Conservation (phyloP, 2,888 invertebrate genomes). For the Caenorhabditis sulstoni region DNA sequence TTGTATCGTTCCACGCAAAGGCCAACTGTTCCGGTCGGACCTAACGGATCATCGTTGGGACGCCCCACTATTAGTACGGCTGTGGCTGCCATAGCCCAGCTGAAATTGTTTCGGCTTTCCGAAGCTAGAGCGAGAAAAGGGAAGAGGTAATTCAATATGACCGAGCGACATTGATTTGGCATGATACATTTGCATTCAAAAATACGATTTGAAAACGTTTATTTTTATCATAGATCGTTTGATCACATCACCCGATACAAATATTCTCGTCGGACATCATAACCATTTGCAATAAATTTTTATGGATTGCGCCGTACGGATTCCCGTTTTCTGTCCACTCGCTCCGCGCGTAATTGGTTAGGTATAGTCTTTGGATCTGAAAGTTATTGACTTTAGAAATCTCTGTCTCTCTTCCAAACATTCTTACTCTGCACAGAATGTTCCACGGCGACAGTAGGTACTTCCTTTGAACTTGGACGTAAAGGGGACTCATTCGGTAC, state of each 20-base stretch:
- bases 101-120: too few species aligned
- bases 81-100: conserved; percentile 15
- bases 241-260: conserved; percentile 50
- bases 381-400: neutral
- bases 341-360: conserved; percentile 17
- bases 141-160: too few species aligned
- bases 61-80: conserved; percentile 29
- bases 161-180: too few species aligned
- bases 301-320: conserved; percentile 50
- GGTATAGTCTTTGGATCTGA: conserved; percentile 53
- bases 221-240: neutral
- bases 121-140: neutral
- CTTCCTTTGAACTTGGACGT: conserved; percentile 55
- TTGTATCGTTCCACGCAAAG: conserved; percentile 20
- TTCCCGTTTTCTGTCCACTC: conserved; percentile 2
- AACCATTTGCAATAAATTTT: conserved; percentile 48
- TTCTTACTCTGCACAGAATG: conserved; percentile 49
- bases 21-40: conserved; percentile 54
- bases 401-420: too few species aligned
- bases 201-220: too few species aligned
- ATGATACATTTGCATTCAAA: neutral
- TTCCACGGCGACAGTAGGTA: conserved; percentile 52
- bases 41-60: conserved; percentile 26
- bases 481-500: conserved; percentile 55
- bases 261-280: conserved; percentile 54